Evolutionary conservation across 2,797 vertebrate genomes (phyloP).

Genomic region (Sarcophilus harrisii): DNA sequence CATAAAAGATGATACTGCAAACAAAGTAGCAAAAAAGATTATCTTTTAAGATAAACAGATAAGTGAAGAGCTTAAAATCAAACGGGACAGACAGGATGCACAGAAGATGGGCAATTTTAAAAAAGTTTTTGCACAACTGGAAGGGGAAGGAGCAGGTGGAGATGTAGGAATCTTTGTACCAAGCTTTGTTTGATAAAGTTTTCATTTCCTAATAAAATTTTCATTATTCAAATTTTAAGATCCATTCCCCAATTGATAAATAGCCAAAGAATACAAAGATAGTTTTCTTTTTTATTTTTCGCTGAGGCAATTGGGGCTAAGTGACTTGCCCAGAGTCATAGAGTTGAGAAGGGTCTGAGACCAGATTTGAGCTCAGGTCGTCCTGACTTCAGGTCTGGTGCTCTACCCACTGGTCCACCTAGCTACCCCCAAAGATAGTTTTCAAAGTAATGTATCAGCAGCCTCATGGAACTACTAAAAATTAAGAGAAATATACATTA

Average conservation of each 20-base stretch:
- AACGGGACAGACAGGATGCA: not conserved
- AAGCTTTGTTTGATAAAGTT: not conserved
- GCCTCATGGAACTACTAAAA: not conserved
- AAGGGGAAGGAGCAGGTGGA: not conserved
- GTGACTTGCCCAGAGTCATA: no score
- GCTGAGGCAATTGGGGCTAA: no score
- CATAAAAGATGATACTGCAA: not conserved
- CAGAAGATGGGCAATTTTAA: not conserved
- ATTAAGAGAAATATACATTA: not conserved
- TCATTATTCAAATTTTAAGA: not conserved
- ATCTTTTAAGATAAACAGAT: not conserved
- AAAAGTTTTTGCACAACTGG: not conserved
- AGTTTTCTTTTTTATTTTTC: no score
- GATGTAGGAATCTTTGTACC: not conserved
- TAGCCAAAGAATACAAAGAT: not conserved
- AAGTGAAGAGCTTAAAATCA: not conserved
- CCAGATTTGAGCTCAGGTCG: no score
- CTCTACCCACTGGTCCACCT: no score
- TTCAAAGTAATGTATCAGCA: not conserved
- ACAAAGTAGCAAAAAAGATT: not conserved
- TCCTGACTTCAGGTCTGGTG: no score
- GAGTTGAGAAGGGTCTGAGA: no score
- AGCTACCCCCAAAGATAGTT: not conserved
- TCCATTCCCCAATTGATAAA: not conserved
- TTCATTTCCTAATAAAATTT: not conserved